A percentile compares a stretch with the other conserved stretches of the same genome.
Conservation (phyloP, 1,140 invertebrate species). For the Saccostrea glomerata region DNA sequence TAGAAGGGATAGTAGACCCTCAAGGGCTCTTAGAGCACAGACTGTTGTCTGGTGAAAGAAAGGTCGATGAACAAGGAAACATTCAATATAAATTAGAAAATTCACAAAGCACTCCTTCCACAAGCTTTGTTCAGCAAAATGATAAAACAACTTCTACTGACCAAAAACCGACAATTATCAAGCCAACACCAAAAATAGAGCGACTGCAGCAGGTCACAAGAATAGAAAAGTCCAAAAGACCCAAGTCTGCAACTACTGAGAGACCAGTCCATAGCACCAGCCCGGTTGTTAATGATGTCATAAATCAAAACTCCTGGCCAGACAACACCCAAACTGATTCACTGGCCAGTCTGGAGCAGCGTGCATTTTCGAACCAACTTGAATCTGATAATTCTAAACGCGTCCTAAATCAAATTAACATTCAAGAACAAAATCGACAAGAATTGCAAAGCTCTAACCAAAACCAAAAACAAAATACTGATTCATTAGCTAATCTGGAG, state of each 20-base stretch:
- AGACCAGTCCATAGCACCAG: neutral
- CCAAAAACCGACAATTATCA: neutral
- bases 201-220: neutral
- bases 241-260: neutral
- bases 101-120: neutral
- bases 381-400: neutral
- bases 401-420: neutral
- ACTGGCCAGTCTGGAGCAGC: neutral
- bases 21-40: constrained; percentile 16
- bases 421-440: neutral
- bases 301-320: neutral
- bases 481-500: neutral
- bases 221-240: neutral
- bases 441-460: neutral
- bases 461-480: neutral
- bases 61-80: constrained; percentile 15
- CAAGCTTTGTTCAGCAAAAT: neutral
- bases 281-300: neutral
- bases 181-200: constrained; percentile 20
- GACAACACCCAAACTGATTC: neutral
- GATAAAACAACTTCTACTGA: neutral
- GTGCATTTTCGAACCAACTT: neutral
- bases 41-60: neutral
- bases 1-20: constrained; percentile 1
- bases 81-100: constrained; percentile 14